Conservation (phyloP, 1,140 invertebrate genomes). For the Heterodera schachtii region DNA sequence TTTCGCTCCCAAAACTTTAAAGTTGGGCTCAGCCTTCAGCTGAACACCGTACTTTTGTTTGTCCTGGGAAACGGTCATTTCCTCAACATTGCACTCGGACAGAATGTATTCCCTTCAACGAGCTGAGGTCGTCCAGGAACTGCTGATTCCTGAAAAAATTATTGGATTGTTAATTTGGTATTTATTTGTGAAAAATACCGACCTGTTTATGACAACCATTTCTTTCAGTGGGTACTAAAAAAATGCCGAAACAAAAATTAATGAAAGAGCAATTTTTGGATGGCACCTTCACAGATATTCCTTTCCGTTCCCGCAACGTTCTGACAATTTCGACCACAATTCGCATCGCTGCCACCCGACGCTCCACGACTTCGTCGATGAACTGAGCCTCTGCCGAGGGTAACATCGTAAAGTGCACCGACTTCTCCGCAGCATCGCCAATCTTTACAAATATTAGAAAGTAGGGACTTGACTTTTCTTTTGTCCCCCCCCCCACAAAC, state of each 20-base stretch:
- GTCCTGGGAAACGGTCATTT: slow-evolving; percentile 83
- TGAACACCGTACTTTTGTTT: slow-evolving; percentile 90
- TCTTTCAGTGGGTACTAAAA: slow-evolving; percentile 86
- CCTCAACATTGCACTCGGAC: slow-evolving; percentile 85
- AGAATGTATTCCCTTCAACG: slow-evolving; percentile 81
- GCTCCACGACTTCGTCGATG: slow-evolving; percentile 85
- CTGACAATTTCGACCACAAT: slow-evolving; percentile 89
- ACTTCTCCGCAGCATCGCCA: slow-evolving; percentile 44
- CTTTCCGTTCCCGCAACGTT: slow-evolving; percentile 86
- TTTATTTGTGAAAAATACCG: not conserved
- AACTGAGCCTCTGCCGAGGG: slow-evolving; percentile 69
- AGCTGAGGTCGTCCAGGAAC: slow-evolving; percentile 79
- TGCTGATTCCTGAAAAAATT: slow-evolving; percentile 72
- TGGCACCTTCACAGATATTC: slow-evolving; percentile 79
- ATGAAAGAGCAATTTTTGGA: not conserved
- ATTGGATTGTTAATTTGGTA: not conserved
- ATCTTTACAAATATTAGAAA: not conserved
- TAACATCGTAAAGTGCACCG: slow-evolving; percentile 57
- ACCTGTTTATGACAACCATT: slow-evolving; percentile 83
- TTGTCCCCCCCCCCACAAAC: slow-evolving; percentile 42
- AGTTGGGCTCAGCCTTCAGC: slow-evolving; percentile 90
- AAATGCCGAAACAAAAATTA: slow-evolving; percentile 26
- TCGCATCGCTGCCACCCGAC: slow-evolving; percentile 88
- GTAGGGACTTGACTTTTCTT: not conserved
- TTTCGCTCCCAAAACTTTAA: slow-evolving; percentile 81